These are phyloP conservation scores for Clarias magur DNA, from an alignment of 2,113 vertebrate species.

Conservation along the genomic window DNA sequence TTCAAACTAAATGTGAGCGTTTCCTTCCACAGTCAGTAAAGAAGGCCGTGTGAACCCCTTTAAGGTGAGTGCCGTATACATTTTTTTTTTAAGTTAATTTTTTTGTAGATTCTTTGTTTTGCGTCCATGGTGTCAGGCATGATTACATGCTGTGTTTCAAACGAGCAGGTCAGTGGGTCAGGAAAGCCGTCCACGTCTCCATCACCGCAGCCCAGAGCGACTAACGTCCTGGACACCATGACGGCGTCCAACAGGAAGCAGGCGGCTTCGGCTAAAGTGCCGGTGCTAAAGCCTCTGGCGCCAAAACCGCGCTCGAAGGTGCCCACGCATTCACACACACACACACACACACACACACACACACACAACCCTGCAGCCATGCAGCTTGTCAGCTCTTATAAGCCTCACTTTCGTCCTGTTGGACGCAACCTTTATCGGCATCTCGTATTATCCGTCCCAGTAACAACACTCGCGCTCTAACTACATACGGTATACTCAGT, in stretches of 20 bases:
- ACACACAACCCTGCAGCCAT: not conserved
- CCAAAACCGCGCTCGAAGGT: conserved; percentile 85
- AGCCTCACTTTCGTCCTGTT: not conserved
- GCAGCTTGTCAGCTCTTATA: conserved; percentile 16
- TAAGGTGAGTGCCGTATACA: conserved; percentile 77
- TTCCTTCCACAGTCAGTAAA: conserved; percentile 66
- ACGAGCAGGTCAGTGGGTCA: conserved; percentile 73
- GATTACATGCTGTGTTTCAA: not conserved
- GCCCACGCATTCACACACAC: not conserved
- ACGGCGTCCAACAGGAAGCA: conserved; percentile 76
- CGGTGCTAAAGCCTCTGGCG: conserved; percentile 85
- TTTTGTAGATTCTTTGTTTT: too few relatives aligned
- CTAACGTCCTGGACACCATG: conserved; percentile 87
- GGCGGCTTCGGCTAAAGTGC: conserved; percentile 61
- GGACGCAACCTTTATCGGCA: not conserved
- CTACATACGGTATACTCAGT: not conserved
- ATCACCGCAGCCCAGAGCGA: conserved; percentile 63
- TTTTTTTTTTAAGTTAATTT: too few relatives aligned
- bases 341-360: conserved; percentile 5
- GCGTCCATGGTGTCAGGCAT: not conserved
- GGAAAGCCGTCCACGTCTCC: conserved; percentile 69
- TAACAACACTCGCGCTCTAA: too few relatives aligned
- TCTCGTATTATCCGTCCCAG: not conserved
- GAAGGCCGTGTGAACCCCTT: conserved; percentile 88
- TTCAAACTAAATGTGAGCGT: not conserved